These are phyloP conservation scores for Limonius californicus DNA, from an alignment of 1,140 invertebrate species.

Conservation along the genomic window DNA sequence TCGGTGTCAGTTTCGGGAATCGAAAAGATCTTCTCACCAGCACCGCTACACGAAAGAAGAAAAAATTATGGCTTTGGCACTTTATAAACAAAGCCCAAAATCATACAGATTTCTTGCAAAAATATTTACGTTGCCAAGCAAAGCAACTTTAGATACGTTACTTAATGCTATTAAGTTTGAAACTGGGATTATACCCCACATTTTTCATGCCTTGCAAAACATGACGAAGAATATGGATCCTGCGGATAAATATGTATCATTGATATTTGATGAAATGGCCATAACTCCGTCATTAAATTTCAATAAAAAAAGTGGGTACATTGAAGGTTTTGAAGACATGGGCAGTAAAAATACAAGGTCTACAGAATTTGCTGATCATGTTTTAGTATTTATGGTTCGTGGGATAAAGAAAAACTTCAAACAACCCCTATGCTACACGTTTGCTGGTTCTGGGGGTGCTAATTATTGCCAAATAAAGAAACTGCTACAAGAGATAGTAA, in stretches of 20 bases:
- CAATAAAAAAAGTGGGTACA: neutral
- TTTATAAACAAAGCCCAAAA: neutral
- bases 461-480: too few species aligned
- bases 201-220: neutral
- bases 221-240: neutral
- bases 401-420: too few species aligned
- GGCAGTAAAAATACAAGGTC: neutral
- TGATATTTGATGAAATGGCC: neutral
- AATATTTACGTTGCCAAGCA: neutral
- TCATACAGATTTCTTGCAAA: neutral
- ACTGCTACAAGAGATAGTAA: too few species aligned
- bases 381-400: too few species aligned
- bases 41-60: neutral
- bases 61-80: neutral
- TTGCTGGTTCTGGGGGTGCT: too few species aligned
- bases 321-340: neutral
- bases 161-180: neutral
- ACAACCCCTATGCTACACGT: too few species aligned
- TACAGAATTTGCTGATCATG: too few species aligned
- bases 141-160: neutral
- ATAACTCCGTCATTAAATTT: neutral
- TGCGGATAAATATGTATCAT: neutral
- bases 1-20: neutral
- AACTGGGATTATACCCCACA: neutral
- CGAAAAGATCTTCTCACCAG: neutral